These are phyloP conservation scores for Prietella phreatophila DNA, from an alignment of 2,113 vertebrate species.

Conservation along the genomic window DNA sequence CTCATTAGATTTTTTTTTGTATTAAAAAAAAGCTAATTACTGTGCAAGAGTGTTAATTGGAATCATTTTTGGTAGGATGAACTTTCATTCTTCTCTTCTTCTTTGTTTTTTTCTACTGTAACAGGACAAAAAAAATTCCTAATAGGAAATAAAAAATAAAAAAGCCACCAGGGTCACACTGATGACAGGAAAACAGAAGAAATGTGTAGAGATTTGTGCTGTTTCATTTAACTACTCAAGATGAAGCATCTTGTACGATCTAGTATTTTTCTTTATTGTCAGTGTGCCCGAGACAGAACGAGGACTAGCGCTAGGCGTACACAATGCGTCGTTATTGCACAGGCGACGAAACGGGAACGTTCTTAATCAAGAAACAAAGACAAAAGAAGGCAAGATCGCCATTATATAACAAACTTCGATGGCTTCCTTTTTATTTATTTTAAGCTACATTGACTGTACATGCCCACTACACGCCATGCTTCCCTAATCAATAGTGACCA, in stretches of 20 bases:
- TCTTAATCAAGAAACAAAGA: background rate
- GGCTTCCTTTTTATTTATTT: background rate
- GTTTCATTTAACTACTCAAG: background rate
- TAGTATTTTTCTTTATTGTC: background rate
- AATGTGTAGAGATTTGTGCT: background rate
- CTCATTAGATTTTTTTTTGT: constrained; percentile 78
- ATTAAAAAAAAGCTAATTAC: constrained; percentile 82
- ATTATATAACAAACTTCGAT: background rate
- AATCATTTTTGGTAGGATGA: constrained; percentile 72
- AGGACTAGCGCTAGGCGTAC: background rate
- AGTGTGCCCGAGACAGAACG: background rate
- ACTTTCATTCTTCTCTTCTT: constrained; percentile 65
- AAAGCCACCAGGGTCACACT: constrained; percentile 35
- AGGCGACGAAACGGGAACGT: background rate
- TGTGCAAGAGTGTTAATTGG: constrained; percentile 91
- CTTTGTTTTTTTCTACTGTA: constrained; percentile 11
- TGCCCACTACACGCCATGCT: background rate
- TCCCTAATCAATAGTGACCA: background rate
- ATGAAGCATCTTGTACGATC: background rate
- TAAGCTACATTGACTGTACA: background rate
- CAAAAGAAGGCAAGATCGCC: background rate
- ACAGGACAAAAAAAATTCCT: constrained; percentile 41
- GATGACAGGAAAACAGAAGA: background rate
- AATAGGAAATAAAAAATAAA: constrained; percentile 48
- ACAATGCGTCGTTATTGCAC: background rate